These are phyloP conservation scores for Lasioglossum baleicum DNA, from an alignment of 1,140 invertebrate species.

Conservation along the genomic window DNA sequence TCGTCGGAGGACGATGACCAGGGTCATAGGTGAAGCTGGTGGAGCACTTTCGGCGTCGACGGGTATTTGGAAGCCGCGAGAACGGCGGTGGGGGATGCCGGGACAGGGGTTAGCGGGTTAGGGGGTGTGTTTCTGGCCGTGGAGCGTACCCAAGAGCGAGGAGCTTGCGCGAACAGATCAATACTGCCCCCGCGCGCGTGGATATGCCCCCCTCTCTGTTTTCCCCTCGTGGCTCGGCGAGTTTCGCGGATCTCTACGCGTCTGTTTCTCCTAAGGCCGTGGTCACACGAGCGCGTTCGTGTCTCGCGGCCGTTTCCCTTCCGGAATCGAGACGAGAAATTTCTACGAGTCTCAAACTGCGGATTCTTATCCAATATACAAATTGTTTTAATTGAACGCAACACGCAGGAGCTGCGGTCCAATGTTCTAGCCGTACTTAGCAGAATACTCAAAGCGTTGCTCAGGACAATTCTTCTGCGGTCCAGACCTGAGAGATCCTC, in stretches of 20 bases:
- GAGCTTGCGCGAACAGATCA: constrained; percentile 79
- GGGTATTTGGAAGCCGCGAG: constrained; percentile 27
- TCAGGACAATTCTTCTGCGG: too few relatives aligned
- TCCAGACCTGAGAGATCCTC: neutral
- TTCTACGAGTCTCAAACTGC: too few relatives aligned
- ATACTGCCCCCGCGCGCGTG: constrained; percentile 75
- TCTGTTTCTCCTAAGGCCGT: constrained; percentile 3
- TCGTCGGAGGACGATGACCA: constrained; percentile 27
- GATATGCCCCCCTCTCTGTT: constrained; percentile 62
- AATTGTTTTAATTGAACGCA: too few relatives aligned
- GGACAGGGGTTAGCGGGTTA: constrained; percentile 9
- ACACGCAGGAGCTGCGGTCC: too few relatives aligned
- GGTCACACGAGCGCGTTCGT: neutral
- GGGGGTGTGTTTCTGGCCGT: constrained; percentile 25
- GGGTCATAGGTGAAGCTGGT: constrained; percentile 34
- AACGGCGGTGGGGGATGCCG: neutral
- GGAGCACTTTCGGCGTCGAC: constrained; percentile 38
- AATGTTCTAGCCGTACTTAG: too few relatives aligned
- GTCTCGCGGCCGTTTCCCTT: too few relatives aligned
- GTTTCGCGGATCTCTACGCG: neutral
- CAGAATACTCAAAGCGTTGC: too few relatives aligned
- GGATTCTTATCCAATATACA: too few relatives aligned
- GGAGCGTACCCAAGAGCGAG: constrained; percentile 66
- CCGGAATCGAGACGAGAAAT: too few relatives aligned
- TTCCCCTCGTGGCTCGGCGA: constrained; percentile 15